Conservation (phyloP, 1,140 invertebrate genomes). For the Tyrophagus putrescentiae region DNA sequence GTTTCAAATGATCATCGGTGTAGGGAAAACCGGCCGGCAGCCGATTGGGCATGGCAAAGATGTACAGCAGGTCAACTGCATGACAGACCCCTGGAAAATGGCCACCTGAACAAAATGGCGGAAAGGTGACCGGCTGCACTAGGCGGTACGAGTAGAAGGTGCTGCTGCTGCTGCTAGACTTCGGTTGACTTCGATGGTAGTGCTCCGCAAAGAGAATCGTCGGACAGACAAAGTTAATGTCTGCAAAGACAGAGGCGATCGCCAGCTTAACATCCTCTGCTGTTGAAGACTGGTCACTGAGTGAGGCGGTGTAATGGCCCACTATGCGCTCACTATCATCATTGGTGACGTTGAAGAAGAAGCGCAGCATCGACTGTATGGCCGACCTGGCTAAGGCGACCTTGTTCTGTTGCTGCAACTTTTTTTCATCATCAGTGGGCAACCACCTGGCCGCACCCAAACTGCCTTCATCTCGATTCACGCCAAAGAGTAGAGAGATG, state of each 20-base stretch:
- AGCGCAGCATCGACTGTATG: not conserved
- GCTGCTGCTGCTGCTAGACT: not conserved
- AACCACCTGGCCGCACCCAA: not conserved
- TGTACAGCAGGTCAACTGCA: conserved; percentile 83
- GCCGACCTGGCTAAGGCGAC: not conserved
- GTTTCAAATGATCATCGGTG: conserved; percentile 55
- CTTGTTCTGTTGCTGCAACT: not conserved
- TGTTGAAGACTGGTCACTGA: not conserved
- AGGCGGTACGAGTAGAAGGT: not conserved
- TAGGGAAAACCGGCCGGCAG: conserved; percentile 51
- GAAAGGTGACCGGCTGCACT: no score
- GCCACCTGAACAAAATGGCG: conserved; percentile 49
- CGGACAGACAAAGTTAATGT: not conserved
- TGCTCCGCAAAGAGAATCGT: not conserved
- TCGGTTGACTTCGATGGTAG: not conserved
- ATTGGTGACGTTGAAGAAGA: not conserved
- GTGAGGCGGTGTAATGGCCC: not conserved
- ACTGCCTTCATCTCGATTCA: not conserved
- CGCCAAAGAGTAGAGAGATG: not conserved
- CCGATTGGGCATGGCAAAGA: conserved; percentile 50
- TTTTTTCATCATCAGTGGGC: not conserved
- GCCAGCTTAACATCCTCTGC: not conserved
- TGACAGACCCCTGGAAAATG: conserved; percentile 92
- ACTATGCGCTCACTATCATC: not conserved
- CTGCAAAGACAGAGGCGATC: not conserved